phyloP scores from a whole-genome alignment of 37 sponge, comb jelly and placozoan species.

The Oopsacas minuta region DNA sequence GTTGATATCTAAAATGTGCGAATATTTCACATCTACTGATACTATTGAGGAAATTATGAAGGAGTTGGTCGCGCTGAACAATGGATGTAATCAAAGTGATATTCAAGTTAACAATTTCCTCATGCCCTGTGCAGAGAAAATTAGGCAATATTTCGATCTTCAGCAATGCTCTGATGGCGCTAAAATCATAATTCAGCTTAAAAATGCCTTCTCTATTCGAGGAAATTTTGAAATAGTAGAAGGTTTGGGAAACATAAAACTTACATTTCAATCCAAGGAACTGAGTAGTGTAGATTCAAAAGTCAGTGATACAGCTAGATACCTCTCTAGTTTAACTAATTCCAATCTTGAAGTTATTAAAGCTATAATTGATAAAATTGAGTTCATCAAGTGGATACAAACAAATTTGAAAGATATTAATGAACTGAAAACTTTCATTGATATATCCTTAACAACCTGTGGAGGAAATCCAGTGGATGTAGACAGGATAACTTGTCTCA shows the following conservation, averaged over 20 bases:
- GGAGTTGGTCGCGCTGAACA: background rate
- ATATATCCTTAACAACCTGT: background rate
- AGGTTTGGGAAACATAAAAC: background rate
- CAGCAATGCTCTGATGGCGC: background rate
- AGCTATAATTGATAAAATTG: background rate
- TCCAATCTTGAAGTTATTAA: background rate
- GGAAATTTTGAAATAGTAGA: background rate
- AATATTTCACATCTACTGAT: background rate
- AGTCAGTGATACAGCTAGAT: background rate
- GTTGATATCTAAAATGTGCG: background rate
- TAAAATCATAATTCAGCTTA: background rate
- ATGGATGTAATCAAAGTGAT: background rate
- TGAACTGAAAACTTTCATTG: background rate
- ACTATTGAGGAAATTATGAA: background rate
- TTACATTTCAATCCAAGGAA: background rate
- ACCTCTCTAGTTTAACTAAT: background rate
- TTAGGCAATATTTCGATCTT: background rate
- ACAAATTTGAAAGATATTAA: background rate
- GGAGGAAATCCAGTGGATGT: conserved; percentile 4
- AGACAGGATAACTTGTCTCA: conserved; percentile 6
- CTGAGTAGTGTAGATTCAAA: background rate
- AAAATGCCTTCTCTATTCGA: background rate
- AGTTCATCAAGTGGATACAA: background rate
- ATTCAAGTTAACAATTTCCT: background rate
- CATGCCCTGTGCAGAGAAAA: background rate